Evolutionary conservation across 2,797 vertebrate species (phyloP).

Genomic region (Fistularia commersonii): DNA sequence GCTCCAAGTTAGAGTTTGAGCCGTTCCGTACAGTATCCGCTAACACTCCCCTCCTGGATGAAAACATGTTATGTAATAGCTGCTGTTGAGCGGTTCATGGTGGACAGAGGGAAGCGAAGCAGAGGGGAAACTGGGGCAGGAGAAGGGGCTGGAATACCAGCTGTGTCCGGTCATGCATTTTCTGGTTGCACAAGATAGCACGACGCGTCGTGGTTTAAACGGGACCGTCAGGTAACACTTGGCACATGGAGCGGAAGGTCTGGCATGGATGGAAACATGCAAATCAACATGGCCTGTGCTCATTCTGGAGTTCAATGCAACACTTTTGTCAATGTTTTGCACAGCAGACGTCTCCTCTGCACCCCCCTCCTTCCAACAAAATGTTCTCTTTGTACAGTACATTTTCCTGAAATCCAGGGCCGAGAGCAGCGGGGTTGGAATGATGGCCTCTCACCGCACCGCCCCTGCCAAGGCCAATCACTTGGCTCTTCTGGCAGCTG

Average conservation of each 20-base stretch:
- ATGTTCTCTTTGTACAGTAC: constrained; percentile 42
- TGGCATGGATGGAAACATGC: background rate
- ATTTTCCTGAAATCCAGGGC: constrained; percentile 54
- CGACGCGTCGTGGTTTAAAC: constrained; percentile 12
- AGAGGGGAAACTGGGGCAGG: constrained; percentile 13
- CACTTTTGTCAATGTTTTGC: too few relatives aligned
- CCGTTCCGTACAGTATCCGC: constrained; percentile 20
- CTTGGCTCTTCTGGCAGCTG: constrained; percentile 9
- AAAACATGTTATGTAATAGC: constrained; percentile 74
- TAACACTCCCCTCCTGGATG: constrained; percentile 13
- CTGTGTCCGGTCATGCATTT: constrained; percentile 10
- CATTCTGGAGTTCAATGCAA: too few relatives aligned
- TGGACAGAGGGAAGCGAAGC: constrained; percentile 48
- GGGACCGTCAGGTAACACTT: background rate
- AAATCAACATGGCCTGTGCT: constrained; percentile 1
- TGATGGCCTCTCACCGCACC: constrained; percentile 43
- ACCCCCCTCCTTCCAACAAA: constrained; percentile 46
- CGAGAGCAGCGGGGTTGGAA: constrained; percentile 21
- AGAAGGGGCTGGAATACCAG: constrained; percentile 38
- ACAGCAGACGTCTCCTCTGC: too few relatives aligned
- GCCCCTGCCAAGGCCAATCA: constrained; percentile 45
- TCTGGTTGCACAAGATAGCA: background rate
- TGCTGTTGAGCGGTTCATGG: constrained; percentile 35
- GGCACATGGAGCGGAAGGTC: background rate
- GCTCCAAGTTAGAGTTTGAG: constrained; percentile 46